A percentile compares a stretch with the other conserved stretches of the same genome.
These are phyloP conservation scores for Anthrax anthrax DNA, from an alignment of 2,888 invertebrate genomes.

Conservation along the genomic window DNA sequence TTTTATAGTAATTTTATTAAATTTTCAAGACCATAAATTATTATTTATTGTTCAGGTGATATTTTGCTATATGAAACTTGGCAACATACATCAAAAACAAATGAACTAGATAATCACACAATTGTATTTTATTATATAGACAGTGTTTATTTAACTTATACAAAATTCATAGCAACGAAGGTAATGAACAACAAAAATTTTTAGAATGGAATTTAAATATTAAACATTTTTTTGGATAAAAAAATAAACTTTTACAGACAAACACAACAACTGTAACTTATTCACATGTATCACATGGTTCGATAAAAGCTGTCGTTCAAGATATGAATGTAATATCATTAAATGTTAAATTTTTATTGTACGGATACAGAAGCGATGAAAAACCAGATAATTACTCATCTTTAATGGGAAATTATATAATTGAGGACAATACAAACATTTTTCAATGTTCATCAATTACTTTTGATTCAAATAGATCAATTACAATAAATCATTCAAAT, in stretches of 20 bases:
- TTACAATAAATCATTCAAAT: no score
- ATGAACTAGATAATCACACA: constrained; percentile 16
- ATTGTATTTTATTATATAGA: constrained; percentile 26
- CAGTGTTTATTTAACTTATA: constrained; percentile 22
- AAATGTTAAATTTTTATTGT: constrained; percentile 25
- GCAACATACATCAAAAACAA: constrained; percentile 17
- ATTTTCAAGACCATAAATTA: no score
- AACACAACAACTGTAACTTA: constrained; percentile 21
- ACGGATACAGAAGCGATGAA: constrained; percentile 21
- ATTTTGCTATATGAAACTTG: constrained; percentile 14
- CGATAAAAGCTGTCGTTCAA: constrained; percentile 24
- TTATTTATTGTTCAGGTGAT: not conserved
- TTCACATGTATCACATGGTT: constrained; percentile 21
- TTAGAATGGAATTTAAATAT: not conserved
- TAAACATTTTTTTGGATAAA: no score
- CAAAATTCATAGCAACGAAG: constrained; percentile 21
- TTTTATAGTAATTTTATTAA: not conserved
- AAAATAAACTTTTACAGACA: constrained; percentile 6
- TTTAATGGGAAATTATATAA: not conserved
- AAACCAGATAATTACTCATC: constrained; percentile 9
- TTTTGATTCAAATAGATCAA: no score
- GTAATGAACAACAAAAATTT: constrained; percentile 12
- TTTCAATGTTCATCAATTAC: no score
- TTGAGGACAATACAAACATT: not conserved
- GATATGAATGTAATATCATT: constrained; percentile 19